Evolutionary conservation across 2,113 vertebrate genomes (phyloP).

Genomic region (Ammodytes dubius): DNA sequence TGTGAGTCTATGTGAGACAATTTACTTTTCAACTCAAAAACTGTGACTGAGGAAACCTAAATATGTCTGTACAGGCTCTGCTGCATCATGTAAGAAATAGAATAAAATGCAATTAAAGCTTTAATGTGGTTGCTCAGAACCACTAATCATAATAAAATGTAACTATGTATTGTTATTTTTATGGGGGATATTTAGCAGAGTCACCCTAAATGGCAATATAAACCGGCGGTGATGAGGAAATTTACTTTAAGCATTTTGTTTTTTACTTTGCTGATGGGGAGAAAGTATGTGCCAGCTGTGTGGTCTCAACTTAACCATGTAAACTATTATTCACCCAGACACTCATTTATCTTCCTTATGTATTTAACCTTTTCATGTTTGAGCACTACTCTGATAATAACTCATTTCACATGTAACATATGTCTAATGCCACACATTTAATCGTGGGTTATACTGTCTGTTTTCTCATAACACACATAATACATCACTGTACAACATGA

Average conservation of each 20-base stretch:
- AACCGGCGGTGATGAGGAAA: conserved; percentile 42
- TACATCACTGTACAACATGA: conserved; percentile 5
- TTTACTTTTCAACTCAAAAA: conserved; percentile 1
- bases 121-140: conserved; percentile 52
- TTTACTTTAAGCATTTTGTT: conserved; percentile 19
- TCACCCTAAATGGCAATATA: conserved; percentile 57
- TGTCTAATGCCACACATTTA: conserved; percentile 19
- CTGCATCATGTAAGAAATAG: conserved; percentile 3
- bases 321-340: conserved; percentile 23
- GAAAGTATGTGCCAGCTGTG: conserved; percentile 36
- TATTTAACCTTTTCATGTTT: background rate
- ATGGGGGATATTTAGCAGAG: conserved; percentile 44
- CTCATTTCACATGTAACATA: conserved; percentile 6
- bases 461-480: conserved; percentile 2
- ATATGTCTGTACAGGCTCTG: conserved; percentile 1
- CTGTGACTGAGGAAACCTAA: conserved; percentile 20
- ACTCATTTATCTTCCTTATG: conserved; percentile 29
- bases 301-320: conserved; percentile 28
- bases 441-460: conserved; percentile 12
- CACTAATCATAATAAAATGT: conserved; percentile 54
- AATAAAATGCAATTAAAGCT: conserved; percentile 40
- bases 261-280: conserved; percentile 17
- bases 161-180: conserved; percentile 59
- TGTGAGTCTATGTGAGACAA: conserved; percentile 10
- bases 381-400: conserved; percentile 10